phyloP scores from a whole-genome alignment of 2,888 invertebrate species.

The Andrena flavipes region DNA sequence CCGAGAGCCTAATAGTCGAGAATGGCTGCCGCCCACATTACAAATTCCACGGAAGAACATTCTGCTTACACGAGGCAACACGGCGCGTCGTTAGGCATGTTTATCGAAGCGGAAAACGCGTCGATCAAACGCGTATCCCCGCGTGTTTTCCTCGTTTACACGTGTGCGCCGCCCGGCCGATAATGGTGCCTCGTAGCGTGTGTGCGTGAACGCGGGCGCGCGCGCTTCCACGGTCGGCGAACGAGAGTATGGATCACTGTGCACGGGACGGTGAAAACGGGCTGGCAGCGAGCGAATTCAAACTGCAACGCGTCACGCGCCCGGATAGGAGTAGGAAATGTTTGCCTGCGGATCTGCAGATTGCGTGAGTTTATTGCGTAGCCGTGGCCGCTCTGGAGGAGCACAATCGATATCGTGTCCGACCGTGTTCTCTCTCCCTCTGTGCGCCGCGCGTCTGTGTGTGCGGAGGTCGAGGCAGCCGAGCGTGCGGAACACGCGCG shows the following conservation, averaged over 20 bases:
- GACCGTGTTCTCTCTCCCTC: constrained; percentile 11
- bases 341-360: constrained; percentile 51
- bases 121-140: constrained; percentile 47
- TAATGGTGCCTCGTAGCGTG: neutral
- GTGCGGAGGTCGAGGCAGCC: constrained; percentile 1
- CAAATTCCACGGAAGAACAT: constrained; percentile 37
- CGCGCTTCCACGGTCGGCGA: neutral
- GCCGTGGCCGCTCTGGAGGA: constrained; percentile 14
- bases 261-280: constrained; percentile 43
- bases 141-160: constrained; percentile 35
- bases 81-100: constrained; percentile 43
- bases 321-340: constrained; percentile 48
- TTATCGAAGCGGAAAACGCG: constrained; percentile 51
- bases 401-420: constrained; percentile 55
- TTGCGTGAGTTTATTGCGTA: constrained; percentile 62
- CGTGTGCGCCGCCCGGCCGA: neutral
- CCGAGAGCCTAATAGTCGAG: neutral
- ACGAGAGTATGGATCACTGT: constrained; percentile 1
- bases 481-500: constrained; percentile 2
- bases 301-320: constrained; percentile 43
- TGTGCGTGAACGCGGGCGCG: neutral
- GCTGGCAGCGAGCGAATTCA: constrained; percentile 39
- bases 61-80: constrained; percentile 43
- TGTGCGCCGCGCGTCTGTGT: constrained; percentile 1
- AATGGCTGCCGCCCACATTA: constrained; percentile 33